A percentile compares a stretch with the other conserved stretches of the same genome.
Evolutionary conservation across 2,797 vertebrate species (phyloP).

Genomic region (Brotula barbata): DNA sequence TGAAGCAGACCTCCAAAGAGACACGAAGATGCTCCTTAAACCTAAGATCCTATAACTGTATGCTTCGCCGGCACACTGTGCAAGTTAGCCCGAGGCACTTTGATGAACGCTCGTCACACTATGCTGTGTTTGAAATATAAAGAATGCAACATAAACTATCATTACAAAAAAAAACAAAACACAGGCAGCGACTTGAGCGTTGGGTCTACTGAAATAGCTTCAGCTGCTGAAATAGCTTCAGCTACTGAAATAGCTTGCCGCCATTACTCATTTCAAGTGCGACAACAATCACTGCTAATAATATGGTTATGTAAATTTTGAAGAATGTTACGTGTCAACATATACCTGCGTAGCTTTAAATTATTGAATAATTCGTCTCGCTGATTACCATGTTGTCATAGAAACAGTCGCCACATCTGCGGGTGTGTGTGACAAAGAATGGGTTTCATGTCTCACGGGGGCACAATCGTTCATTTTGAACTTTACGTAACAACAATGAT

Average conservation of each 20-base stretch:
- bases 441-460: conserved; percentile 22
- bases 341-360: conserved; percentile 33
- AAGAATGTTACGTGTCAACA: conserved; percentile 26
- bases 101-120: conserved; percentile 15
- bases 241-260: too few species aligned
- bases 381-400: conserved; percentile 60
- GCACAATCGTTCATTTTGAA: conserved; percentile 32
- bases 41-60: conserved; percentile 9
- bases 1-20: conserved; percentile 11
- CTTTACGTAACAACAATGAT: conserved; percentile 8
- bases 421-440: conserved; percentile 14
- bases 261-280: conserved; percentile 9
- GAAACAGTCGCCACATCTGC: conserved; percentile 42
- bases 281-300: conserved; percentile 27
- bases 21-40: conserved; percentile 19
- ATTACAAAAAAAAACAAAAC: conserved; percentile 8
- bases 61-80: conserved; percentile 14
- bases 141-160: conserved; percentile 18
- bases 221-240: not conserved
- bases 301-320: conserved; percentile 15
- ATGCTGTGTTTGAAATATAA: conserved; percentile 13
- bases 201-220: not conserved
- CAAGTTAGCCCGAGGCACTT: conserved; percentile 14
- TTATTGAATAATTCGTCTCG: conserved; percentile 11
- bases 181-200: not conserved